Conservation (phyloP, 1,140 invertebrate genomes). For the Ostrea edulis region DNA sequence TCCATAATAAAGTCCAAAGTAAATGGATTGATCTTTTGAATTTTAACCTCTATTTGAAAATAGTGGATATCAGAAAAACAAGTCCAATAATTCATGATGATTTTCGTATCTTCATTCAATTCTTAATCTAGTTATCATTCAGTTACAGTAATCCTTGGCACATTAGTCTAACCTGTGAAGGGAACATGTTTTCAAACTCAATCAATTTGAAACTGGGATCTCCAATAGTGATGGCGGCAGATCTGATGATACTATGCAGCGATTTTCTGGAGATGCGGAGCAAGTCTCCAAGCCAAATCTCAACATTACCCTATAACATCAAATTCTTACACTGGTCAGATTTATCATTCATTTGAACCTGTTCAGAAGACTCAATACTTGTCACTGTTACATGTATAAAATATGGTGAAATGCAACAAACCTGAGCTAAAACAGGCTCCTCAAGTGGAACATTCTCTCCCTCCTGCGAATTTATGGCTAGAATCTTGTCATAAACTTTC, state of each 20-base stretch:
- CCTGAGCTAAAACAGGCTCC: conserved; percentile 89
- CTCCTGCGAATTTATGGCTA: conserved; percentile 94
- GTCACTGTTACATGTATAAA: neutral
- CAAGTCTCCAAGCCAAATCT: conserved; percentile 95
- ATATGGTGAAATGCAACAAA: conserved; percentile 49
- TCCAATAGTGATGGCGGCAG: conserved; percentile 88
- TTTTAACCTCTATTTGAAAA: too few relatives aligned
- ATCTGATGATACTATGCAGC: conserved; percentile 94
- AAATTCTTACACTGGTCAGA: neutral
- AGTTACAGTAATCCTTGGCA: too few relatives aligned
- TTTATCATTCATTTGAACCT: neutral
- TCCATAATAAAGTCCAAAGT: too few relatives aligned
- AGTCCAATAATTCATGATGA: too few relatives aligned
- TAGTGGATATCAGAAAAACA: too few relatives aligned
- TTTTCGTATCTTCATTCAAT: too few relatives aligned
- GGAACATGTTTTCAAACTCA: conserved; percentile 94
- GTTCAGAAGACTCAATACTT: neutral
- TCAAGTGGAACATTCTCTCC: conserved; percentile 94
- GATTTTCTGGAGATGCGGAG: conserved; percentile 92
- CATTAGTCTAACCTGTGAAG: conserved; percentile 87
- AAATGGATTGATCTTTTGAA: too few relatives aligned
- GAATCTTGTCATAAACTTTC: conserved; percentile 97
- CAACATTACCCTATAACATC: conserved; percentile 88
- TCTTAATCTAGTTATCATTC: too few relatives aligned
- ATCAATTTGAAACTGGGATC: conserved; percentile 93